These are phyloP conservation scores for Galeopsomyia nigrocyanea DNA, from an alignment of 2,888 invertebrate genomes.

Conservation along the genomic window DNA sequence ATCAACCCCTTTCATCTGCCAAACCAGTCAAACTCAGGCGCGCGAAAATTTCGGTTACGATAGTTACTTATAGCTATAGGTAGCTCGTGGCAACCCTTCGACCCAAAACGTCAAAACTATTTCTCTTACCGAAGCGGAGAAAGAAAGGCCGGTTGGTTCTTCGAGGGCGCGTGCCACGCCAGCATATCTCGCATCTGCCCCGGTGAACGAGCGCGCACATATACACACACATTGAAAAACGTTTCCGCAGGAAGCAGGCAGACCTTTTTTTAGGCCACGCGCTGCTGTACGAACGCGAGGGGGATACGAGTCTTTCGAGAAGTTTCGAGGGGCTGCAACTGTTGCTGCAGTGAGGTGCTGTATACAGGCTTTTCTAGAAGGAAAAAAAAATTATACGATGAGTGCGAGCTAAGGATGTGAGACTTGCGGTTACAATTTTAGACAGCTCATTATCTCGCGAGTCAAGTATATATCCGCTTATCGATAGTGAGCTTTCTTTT, in stretches of 20 bases:
- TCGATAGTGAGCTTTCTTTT: too few species aligned
- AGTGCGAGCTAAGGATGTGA: too few species aligned
- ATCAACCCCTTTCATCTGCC: too few species aligned
- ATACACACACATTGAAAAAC: slow-evolving; percentile 54
- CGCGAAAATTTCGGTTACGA: slow-evolving; percentile 1
- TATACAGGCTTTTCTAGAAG: too few species aligned
- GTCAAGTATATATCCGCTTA: too few species aligned
- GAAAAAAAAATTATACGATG: too few species aligned
- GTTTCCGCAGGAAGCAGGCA: slow-evolving; percentile 65
- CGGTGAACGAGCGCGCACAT: not conserved
- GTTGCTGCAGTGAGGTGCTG: too few species aligned
- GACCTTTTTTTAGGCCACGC: slow-evolving; percentile 16
- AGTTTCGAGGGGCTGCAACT: slow-evolving; percentile 26
- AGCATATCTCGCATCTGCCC: slow-evolving; percentile 22
- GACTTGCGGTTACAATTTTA: too few species aligned
- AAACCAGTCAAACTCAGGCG: not conserved
- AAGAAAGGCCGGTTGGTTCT: not conserved
- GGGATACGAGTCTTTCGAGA: slow-evolving; percentile 10
- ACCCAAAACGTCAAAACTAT: too few species aligned
- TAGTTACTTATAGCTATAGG: not conserved
- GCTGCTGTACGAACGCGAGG: not conserved
- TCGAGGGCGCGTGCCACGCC: slow-evolving; percentile 25
- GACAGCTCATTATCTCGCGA: too few species aligned
- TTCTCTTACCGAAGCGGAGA: not conserved
- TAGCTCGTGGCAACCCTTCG: not conserved